Conservation (phyloP, 2,888 invertebrate genomes). For the Cylloceria caligata region DNA sequence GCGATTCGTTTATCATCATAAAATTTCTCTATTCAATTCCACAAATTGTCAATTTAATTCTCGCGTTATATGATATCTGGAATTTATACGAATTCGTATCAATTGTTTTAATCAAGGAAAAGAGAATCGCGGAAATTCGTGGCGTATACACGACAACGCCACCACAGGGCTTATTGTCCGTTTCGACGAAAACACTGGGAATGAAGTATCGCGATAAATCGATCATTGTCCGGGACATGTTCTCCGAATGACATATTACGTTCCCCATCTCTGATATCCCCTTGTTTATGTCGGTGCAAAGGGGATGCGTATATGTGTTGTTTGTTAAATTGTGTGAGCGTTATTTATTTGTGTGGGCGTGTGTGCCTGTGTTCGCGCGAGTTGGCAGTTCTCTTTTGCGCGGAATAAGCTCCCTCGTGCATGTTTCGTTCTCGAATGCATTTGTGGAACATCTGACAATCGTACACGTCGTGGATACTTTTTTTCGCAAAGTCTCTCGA, state of each 20-base stretch:
- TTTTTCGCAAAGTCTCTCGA: slow-evolving; percentile 7
- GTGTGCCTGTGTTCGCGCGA: neutral
- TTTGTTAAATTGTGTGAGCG: too few species aligned
- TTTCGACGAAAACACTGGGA: slow-evolving; percentile 26
- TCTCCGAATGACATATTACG: slow-evolving; percentile 40
- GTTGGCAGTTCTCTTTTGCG: neutral
- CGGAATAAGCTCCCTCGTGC: neutral
- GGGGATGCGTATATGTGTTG: neutral
- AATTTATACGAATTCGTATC: neutral
- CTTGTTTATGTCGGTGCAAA: neutral
- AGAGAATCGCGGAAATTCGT: slow-evolving; percentile 2
- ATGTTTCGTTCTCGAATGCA: slow-evolving; percentile 8
- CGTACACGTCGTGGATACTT: neutral
- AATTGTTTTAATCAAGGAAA: neutral
- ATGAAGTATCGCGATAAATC: slow-evolving; percentile 51
- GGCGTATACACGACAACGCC: neutral
- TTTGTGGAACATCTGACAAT: slow-evolving; percentile 20
- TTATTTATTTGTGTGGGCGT: neutral
- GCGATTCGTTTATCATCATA: neutral
- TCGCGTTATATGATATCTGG: neutral
- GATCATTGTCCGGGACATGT: slow-evolving; percentile 32
- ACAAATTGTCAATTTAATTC: slow-evolving; percentile 17
- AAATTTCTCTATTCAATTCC: slow-evolving; percentile 11
- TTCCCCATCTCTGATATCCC: slow-evolving; percentile 12
- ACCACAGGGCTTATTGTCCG: slow-evolving; percentile 44